A percentile compares a stretch with the other conserved stretches of the same genome.
These are phyloP conservation scores for Sibirionetta formosa DNA, from an alignment of 2,797 vertebrate genomes.

Conservation along the genomic window DNA sequence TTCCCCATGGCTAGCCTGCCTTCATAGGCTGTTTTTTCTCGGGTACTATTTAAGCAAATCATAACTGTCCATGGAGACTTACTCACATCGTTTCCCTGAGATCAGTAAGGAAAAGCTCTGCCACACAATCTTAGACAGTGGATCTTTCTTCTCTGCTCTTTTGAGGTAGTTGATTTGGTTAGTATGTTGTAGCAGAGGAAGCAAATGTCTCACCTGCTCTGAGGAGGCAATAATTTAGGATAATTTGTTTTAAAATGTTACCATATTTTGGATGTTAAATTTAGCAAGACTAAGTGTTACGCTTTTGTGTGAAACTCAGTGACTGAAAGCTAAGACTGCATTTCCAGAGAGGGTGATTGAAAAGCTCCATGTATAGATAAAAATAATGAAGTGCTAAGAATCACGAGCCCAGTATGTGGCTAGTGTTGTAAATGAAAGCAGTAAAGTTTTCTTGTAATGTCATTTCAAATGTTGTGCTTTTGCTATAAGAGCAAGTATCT, in stretches of 20 bases:
- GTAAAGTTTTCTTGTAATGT: neutral
- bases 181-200: neutral
- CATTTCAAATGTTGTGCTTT: neutral
- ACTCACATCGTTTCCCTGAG: neutral
- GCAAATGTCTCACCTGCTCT: neutral
- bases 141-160: neutral
- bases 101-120: neutral
- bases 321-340: neutral
- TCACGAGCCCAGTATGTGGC: neutral
- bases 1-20: neutral
- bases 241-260: conserved; percentile 2
- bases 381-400: conserved; percentile 9
- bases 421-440: neutral
- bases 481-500: neutral
- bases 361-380: neutral
- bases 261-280: neutral
- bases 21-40: neutral
- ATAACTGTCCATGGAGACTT: neutral
- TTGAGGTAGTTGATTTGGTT: neutral
- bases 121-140: neutral
- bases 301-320: neutral
- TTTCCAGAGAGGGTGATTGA: neutral
- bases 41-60: neutral
- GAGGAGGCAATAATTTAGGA: neutral
- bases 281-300: neutral